These are phyloP conservation scores for Ia io DNA, from an alignment of 2,113 vertebrate genomes.

Conservation along the genomic window DNA sequence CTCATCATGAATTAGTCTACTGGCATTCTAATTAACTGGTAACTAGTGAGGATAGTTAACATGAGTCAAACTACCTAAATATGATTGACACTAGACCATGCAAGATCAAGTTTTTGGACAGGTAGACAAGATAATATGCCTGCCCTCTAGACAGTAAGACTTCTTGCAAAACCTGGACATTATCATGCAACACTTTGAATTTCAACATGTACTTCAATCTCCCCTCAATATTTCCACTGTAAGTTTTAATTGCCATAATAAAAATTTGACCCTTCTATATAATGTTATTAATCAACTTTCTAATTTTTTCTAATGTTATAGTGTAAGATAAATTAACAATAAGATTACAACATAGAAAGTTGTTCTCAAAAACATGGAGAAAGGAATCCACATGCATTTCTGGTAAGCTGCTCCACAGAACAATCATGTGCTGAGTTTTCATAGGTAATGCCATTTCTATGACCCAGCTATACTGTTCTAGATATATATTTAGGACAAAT, in stretches of 20 bases:
- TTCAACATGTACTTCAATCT: constrained; percentile 9
- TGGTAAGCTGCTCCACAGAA: background rate
- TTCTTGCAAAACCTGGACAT: background rate
- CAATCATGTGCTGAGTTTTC: background rate
- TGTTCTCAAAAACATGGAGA: constrained; percentile 21
- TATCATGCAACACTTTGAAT: background rate
- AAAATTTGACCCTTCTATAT: background rate
- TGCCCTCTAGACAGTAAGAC: background rate
- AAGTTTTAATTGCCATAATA: background rate
- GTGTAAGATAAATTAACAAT: background rate
- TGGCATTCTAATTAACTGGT: constrained; percentile 26
- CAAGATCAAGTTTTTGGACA: background rate
- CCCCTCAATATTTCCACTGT: background rate
- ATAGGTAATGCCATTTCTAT: background rate
- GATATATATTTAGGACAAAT: background rate
- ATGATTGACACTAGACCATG: background rate
- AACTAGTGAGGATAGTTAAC: background rate
- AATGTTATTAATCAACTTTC: background rate
- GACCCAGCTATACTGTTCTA: background rate
- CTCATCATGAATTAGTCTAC: background rate
- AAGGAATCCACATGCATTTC: background rate
- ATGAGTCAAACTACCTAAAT: background rate
- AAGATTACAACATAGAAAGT: background rate
- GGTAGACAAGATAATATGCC: background rate
- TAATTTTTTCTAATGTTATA: background rate